Percentiles rank a stretch among this genome's conserved stretches.
phyloP scores from a whole-genome alignment of 2,888 invertebrate genomes.

The Pantelozetes paolii region DNA sequence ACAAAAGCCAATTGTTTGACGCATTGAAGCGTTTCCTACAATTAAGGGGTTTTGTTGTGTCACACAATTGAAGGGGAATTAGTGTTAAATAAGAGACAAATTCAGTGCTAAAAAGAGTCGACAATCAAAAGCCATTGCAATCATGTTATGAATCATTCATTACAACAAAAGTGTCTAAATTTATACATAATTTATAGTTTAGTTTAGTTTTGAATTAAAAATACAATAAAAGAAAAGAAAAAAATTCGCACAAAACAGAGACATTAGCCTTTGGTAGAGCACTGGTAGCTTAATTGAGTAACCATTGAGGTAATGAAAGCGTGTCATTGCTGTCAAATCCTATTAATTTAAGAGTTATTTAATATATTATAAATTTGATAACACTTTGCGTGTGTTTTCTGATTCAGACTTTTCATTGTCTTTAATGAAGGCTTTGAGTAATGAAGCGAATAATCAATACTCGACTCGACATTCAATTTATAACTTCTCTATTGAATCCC shows the following conservation, averaged over 20 bases:
- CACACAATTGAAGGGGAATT: constrained; percentile 25
- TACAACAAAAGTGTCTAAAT: constrained; percentile 11
- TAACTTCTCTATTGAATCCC: no score
- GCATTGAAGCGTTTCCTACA: constrained; percentile 10
- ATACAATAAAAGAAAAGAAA: not conserved
- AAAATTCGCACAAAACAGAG: constrained; percentile 17
- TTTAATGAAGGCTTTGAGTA: not conserved
- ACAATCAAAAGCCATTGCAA: not conserved
- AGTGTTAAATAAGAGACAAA: constrained; percentile 7
- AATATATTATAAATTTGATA: constrained; percentile 1
- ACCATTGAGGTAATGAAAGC: constrained; percentile 32
- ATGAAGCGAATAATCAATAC: not conserved
- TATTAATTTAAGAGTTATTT: constrained; percentile 17
- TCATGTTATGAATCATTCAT: constrained; percentile 19
- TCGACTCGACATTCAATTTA: not conserved
- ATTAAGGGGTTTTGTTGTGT: constrained; percentile 30
- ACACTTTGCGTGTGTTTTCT: not conserved
- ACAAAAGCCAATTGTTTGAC: constrained; percentile 25
- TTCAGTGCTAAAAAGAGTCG: not conserved
- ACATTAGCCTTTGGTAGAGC: not conserved
- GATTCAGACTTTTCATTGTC: not conserved
- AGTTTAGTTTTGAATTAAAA: constrained; percentile 1
- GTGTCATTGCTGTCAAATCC: constrained; percentile 27
- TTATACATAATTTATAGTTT: constrained; percentile 21
- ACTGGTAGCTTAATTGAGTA: not conserved